Evolutionary conservation across 2,113 vertebrate species (phyloP), one percentile per base, ranked within the genome.

Genomic region (Cervus canadensis): DNA sequence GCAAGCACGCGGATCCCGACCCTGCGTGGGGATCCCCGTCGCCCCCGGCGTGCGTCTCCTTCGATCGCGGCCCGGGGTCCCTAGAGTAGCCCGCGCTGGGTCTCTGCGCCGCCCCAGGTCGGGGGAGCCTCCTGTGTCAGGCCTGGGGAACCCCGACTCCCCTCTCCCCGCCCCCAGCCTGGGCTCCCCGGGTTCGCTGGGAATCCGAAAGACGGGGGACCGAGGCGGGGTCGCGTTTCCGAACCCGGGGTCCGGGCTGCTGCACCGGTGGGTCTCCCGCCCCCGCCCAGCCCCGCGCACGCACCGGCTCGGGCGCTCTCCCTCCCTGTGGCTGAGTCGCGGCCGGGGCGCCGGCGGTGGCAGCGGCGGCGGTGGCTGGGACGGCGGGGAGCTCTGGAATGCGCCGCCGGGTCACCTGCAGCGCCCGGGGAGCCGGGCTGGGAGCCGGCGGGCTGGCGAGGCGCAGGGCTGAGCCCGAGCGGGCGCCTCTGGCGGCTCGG

Each of bases 401-500:
- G 98, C 76, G 81, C 97, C 97, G 96, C 98, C 84, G 93, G 98
- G 98, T 98, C 97, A 98, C 97, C 98, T 98, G 97, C 97, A 97
- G 96, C 88, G 95, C 98, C 97, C 94, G 56, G 97, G 95, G 96
- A 98, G 91, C 97, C 97, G 86, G 95, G 76, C 94, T 45, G 81
- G 97, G 96, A 97, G 96, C 96, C 95, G 87, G 97, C 92, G 67
- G 91, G 97, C 97, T 93, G 97, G 95, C 85, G 97, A 98, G 95
- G 98, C 95, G 97, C 98, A 98, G 98, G 76, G 98, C 98, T 98
- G 98, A 96, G 95, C 98, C 97, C 97, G 92, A 98, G 81, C 98
- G 95, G 98, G 98, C 96, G 98, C 98, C 98, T 98, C 99, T 99
- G 99, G 98, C 97, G 98, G 99, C 98, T 98, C 98, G 93, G 98